Conservation (phyloP, 2,113 vertebrate species). For the Hemiprocne comata region DNA sequence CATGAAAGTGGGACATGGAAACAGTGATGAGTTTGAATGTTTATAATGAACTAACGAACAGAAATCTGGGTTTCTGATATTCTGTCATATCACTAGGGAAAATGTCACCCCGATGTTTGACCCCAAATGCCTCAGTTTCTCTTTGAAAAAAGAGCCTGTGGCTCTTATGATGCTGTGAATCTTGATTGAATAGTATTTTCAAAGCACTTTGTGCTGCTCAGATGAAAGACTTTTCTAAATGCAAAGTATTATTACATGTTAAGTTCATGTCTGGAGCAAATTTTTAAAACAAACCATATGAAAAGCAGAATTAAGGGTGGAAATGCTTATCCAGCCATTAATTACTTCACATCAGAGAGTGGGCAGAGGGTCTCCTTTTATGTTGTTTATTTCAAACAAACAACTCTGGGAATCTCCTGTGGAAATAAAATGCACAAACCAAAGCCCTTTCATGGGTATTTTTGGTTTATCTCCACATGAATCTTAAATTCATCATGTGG, state of each 20-base stretch:
- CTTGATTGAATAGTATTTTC: background rate
- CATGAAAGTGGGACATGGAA: background rate
- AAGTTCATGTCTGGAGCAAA: conserved; percentile 44
- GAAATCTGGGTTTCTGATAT: background rate
- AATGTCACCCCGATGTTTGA: background rate
- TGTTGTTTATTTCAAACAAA: conserved; percentile 60
- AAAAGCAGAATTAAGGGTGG: conserved; percentile 41
- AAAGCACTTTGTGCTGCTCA: conserved; percentile 1
- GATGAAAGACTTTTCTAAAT: conserved; percentile 42
- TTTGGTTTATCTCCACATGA: conserved; percentile 55
- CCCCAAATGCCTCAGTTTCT: background rate
- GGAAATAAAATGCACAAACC: conserved; percentile 48
- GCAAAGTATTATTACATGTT: background rate
- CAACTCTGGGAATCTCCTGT: conserved; percentile 40
- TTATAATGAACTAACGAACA: background rate
- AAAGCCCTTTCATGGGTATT: conserved; percentile 54
- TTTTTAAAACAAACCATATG: conserved; percentile 58
- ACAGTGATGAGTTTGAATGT: background rate
- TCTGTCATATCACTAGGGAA: background rate
- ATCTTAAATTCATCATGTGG: conserved; percentile 49
- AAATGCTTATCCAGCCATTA: conserved; percentile 36
- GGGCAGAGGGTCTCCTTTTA: conserved; percentile 37
- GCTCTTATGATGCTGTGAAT: background rate
- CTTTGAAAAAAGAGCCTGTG: background rate
- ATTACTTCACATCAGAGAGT: conserved; percentile 21